Evolutionary conservation across 2,113 vertebrate genomes (phyloP), one percentile per base, ranked within the genome.

Genomic region (Serinus canaria): DNA sequence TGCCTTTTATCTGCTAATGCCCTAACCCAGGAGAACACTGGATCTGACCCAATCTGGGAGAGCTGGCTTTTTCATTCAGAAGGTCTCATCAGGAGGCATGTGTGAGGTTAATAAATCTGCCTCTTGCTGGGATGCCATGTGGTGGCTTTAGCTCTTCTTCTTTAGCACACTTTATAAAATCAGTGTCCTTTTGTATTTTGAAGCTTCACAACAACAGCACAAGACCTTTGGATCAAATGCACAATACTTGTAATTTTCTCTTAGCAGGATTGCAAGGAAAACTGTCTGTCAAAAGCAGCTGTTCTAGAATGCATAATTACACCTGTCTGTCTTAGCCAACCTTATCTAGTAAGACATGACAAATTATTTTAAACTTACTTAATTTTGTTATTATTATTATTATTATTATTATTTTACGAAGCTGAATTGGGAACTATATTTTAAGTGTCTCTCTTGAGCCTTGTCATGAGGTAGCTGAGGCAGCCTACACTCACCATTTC

Each of bases 231-330:
- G 44, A 90, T 82, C 66, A 88, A 94, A 91, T 37, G 28, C 25
- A 78, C 8, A 4, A 94, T 84, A 70, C 74, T 14, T 82, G 39
- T 59, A 80, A 81, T 92, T 94, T 94, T 87, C 78, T 87, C 52
- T 81, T 93, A 95, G 60, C 41, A 85, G 63, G n/a, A 37, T 46
- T 93, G 63, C 52, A 85, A 95, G 59, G 33, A 93, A 93, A 92
- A 39, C 27, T 92, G 82, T 58, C 58, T 90, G 79, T 76, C 62
- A 90, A 24, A 79, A 70, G 43, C 72, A 94, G 53, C n/a, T 63
- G 35, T 10, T 91, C 83, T 60, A 84, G 69, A 93, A 77, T 60
- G 35, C 21, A 69, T 93, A 90, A 94, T 86, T 90, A 59, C 53
- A 88, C 37, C 64, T 86, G 28, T 23, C 37, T 76, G n/a, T 23